These are phyloP conservation scores for Trissolcus basalis DNA, from an alignment of 1,140 invertebrate species.

Conservation along the genomic window DNA sequence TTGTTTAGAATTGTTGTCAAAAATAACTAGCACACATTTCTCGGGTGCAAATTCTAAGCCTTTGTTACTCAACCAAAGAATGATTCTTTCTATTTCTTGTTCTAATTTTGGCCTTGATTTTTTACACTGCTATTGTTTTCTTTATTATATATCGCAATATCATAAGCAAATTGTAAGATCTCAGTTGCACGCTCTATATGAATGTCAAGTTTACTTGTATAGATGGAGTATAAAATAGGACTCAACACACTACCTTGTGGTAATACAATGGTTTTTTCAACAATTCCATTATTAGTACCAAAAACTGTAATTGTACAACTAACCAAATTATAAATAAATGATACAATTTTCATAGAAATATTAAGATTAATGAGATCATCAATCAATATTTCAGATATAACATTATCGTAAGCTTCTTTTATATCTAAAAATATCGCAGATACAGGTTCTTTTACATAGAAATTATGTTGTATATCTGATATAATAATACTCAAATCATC, in stretches of 20 bases:
- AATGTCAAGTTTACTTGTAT: constrained; percentile 5
- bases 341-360: constrained; percentile 12
- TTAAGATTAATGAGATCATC: constrained; percentile 19
- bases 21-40: constrained; percentile 38
- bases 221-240: constrained; percentile 19
- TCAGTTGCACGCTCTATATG: not conserved
- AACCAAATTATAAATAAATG: constrained; percentile 13
- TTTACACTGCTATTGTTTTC: not conserved
- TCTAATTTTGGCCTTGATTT: not conserved
- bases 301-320: constrained; percentile 1
- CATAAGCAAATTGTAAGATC: constrained; percentile 12
- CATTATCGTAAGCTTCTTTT: constrained; percentile 24
- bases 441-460: constrained; percentile 13
- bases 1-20: constrained; percentile 19
- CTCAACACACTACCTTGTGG: constrained; percentile 22
- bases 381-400: constrained; percentile 19
- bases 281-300: constrained; percentile 3
- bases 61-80: constrained; percentile 10
- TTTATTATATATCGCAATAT: constrained; percentile 5
- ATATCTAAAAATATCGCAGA: constrained; percentile 20
- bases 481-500: constrained; percentile 20
- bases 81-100: not conserved
- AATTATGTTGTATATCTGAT: constrained; percentile 11
- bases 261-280: constrained; percentile 11
- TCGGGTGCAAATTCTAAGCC: constrained; percentile 18